Base-by-base conservation (phyloP, 2,888 invertebrate genomes). In the Sialis fuliginosa region DNA sequence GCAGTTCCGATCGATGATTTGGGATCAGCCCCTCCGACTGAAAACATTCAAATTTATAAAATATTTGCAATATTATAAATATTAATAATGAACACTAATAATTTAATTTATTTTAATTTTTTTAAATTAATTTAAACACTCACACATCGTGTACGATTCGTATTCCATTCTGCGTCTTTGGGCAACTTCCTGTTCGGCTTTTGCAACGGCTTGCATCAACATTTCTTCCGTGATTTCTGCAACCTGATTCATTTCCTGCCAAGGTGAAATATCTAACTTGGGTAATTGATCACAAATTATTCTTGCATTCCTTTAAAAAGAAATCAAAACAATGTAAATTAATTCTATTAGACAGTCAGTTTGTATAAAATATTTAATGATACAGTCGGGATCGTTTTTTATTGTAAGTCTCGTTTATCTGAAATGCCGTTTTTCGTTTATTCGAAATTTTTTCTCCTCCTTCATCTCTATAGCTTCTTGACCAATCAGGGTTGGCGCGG, bases 1-100 rank as follows among this genome's bases (percentile, higher is more conserved):
- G 89, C 89, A 0, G 82, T 87, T 4, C 91, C 90, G 9, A 81
- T 77, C 0, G 90, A 81, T 0, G 89, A 88, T 57, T 84, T 85
- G 0, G 90, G 86, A 60, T 89, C 89, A 0, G 85, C 83, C 54
- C 83, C 84, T 51, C 82, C 81, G 60, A 76, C 85, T 82, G 54
- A 6, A 61, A 62, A 48, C 52, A 42, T n/a, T n/a, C n/a, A 8
- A 8, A 31, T 42, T 31, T 13, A 43, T 43, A 31, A 10, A n/a
- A 32, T 10, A 13, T 43, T 2, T 5, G n/a, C n/a, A 43, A 8
- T 10, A 43, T 13, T 1, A 32, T 6, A 6, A 43, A 43, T 33
- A 12, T 22, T 7, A 12, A 10, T 33, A 7, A 33, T 43, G 2
- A n/a, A n/a, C n/a, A n/a, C n/a, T n/a, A n/a, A n/a, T n/a, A n/a